Percentiles rank a stretch among this genome's conserved stretches.
phyloP scores from a whole-genome alignment of 2,797 vertebrate genomes.

The Dendrocincla fuliginosa region DNA sequence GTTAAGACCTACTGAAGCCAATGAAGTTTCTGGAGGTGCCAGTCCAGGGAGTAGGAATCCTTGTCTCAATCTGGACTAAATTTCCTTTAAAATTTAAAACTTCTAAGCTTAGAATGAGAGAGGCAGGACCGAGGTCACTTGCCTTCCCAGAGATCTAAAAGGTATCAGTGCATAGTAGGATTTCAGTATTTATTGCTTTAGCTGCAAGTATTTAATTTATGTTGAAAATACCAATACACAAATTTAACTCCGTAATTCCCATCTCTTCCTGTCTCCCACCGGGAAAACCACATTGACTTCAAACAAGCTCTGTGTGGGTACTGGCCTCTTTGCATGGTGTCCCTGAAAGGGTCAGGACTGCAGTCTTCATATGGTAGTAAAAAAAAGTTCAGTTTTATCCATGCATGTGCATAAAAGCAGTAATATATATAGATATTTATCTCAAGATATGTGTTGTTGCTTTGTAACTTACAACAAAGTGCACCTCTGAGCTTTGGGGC shows the following conservation, averaged over 20 bases:
- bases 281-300: slow-evolving; percentile 23
- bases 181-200: slow-evolving; percentile 61
- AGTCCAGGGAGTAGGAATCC: background rate
- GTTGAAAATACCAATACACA: slow-evolving; percentile 47
- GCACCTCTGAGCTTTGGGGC: background rate
- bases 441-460: background rate
- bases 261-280: slow-evolving; percentile 41
- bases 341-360: background rate
- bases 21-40: background rate
- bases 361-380: background rate
- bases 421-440: background rate
- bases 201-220: slow-evolving; percentile 43
- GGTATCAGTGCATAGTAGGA: background rate
- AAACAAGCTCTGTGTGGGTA: slow-evolving; percentile 28
- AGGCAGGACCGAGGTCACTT: background rate
- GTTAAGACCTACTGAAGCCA: slow-evolving; percentile 18
- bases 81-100: slow-evolving; percentile 22
- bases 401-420: background rate
- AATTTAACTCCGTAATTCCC: slow-evolving; percentile 34
- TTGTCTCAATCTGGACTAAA: slow-evolving; percentile 11
- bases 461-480: background rate
- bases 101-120: background rate
- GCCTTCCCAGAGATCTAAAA: slow-evolving; percentile 32
- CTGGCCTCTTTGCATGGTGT: background rate
- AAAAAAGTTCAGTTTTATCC: background rate